Evolutionary conservation across 23 tunicate species (phyloP), one percentile per base, ranked within the genome.

Genomic region (Trididemnum nubilum): DNA sequence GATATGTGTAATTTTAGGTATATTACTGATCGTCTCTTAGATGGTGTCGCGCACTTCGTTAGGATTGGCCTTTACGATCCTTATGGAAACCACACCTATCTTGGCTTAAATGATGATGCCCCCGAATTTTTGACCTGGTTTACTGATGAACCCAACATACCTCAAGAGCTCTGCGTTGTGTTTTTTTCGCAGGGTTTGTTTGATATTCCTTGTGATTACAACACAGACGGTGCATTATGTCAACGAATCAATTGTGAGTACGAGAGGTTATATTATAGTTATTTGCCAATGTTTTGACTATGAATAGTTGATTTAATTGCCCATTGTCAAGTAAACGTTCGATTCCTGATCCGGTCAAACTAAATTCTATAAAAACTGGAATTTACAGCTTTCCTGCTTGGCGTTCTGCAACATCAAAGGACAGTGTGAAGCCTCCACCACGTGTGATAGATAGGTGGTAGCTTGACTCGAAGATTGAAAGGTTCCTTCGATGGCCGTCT

Each of bases 221-320:
- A 12, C 7, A 3, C 3, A 31, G 37, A 32, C 3, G 12, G 7
- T 30, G 74, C 12, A 24, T 33, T 67, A 24, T 67, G 74, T 33
- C 74, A 67, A 67, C 37, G 74, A 31, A 33, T 67, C 38, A 67
- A 15, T 33, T 32, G 74, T 67, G 33, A 67, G 38, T 61, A 26
- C 18, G 18, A 49, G n/a, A n/a, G n/a, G n/a, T n/a, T n/a, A n/a
- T n/a, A n/a, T n/a, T n/a, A n/a, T n/a, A n/a, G n/a, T n/a, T n/a
- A n/a, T n/a, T n/a, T n/a, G n/a, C n/a, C n/a, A n/a, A n/a, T n/a
- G n/a, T n/a, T n/a, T n/a, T n/a, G n/a, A n/a, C n/a, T n/a, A n/a
- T n/a, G n/a, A n/a, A n/a, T n/a, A n/a, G n/a, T n/a, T n/a, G n/a
- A n/a, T n/a, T n/a, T n/a, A n/a, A n/a, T n/a, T n/a, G n/a, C n/a